Conservation (phyloP, 2,888 invertebrate species). For the Leucozona laternaria region DNA sequence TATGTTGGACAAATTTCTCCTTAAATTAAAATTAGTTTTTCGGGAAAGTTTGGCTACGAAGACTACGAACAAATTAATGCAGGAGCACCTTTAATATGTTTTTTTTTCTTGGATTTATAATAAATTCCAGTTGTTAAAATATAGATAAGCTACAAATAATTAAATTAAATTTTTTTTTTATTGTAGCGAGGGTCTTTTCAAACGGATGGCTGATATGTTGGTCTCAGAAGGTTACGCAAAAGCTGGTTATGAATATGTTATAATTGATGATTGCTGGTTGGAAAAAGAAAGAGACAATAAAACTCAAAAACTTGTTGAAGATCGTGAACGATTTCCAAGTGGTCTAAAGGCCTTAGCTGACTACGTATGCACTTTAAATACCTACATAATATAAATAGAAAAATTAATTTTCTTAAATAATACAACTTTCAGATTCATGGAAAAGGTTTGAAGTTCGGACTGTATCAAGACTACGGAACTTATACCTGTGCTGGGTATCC, state of each 20-base stretch:
- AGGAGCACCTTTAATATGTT: too few relatives aligned
- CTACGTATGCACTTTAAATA: conserved; percentile 85
- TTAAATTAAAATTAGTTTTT: too few relatives aligned
- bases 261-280: conserved; percentile 92
- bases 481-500: conserved; percentile 91
- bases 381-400: neutral
- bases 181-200: conserved; percentile 87
- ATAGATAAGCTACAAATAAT: too few relatives aligned
- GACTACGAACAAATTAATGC: too few relatives aligned
- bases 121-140: too few relatives aligned
- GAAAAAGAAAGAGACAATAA: conserved; percentile 85
- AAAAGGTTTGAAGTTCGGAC: conserved; percentile 90
- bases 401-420: neutral
- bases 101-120: too few relatives aligned
- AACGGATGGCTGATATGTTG: conserved; percentile 86
- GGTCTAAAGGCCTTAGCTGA: conserved; percentile 89
- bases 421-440: conserved; percentile 86
- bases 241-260: conserved; percentile 90
- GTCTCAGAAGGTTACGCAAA: conserved; percentile 88
- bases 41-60: too few relatives aligned
- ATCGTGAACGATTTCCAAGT: conserved; percentile 88
- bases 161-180: neutral
- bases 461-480: conserved; percentile 92
- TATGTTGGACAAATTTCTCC: too few relatives aligned
- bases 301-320: conserved; percentile 87